These are phyloP conservation scores for Dendrocopos noguchii DNA, from an alignment of 2,113 vertebrate species.

Conservation along the genomic window DNA sequence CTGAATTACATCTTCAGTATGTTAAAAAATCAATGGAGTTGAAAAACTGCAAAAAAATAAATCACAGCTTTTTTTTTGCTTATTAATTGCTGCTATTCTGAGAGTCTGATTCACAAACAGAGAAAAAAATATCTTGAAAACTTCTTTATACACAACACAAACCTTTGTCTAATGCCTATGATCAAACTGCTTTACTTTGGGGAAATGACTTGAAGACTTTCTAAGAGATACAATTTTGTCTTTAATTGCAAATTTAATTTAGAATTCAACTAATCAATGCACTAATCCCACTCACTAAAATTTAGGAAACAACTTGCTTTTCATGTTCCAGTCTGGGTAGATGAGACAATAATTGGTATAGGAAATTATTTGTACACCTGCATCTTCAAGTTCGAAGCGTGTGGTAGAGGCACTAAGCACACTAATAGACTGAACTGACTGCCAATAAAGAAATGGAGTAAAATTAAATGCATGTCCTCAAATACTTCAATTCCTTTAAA, in stretches of 20 bases:
- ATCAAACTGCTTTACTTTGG: not conserved
- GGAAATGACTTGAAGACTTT: conserved; percentile 3
- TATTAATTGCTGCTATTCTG: not conserved
- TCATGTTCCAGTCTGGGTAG: not conserved
- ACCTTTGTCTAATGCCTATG: not conserved
- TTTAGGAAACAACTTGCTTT: conserved; percentile 38
- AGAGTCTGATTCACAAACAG: not conserved
- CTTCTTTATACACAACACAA: not conserved
- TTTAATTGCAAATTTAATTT: conserved; percentile 52
- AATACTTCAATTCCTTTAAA: conserved; percentile 10
- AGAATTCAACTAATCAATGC: conserved; percentile 59
- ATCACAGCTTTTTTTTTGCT: not conserved
- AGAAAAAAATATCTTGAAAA: not conserved
- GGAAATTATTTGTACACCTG: conserved; percentile 14
- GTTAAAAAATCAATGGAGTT: not conserved
- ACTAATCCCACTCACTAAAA: conserved; percentile 8
- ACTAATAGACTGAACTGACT: not conserved
- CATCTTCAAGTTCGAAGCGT: conserved; percentile 38
- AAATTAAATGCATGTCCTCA: not conserved
- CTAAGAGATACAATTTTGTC: not conserved
- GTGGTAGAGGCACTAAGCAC: not conserved
- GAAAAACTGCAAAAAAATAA: conserved; percentile 2
- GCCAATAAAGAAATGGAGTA: not conserved
- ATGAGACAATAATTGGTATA: not conserved
- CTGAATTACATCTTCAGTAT: not conserved